Base-by-base conservation (phyloP, 2,797 vertebrate species). In the Cheirogaleus major region DNA sequence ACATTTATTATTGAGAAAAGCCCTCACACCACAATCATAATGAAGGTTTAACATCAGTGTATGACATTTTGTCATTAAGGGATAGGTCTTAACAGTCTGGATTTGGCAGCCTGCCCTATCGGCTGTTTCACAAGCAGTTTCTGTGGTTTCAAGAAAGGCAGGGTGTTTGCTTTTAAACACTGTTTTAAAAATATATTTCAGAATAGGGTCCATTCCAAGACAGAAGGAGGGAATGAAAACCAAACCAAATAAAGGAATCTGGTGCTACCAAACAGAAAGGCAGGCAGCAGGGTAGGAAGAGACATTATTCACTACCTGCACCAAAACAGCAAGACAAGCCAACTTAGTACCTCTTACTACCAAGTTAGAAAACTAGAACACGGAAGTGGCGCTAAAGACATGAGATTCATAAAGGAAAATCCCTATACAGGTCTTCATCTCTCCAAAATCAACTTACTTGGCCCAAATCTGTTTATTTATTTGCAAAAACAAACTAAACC, bases 131-230 rank as follows among this genome's bases (percentile, higher is more conserved):
- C 91, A 90, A 96, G 96, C 91, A 96, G 93, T 92, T 93, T 96
- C 97, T 97, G 97, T 91, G 84, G 91, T 97, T 97, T 97, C 90
- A 89, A 92, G 95, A 85, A 94, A 97, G 96, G 95, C 87, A 95
- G 95, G 32, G 84, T 93, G 81, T 96, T 97, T 96, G 97, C 92
- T 96, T 97, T 97, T 94, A 97, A 96, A 97, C 57, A 93, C 27
- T 92, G 45, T 93, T 96, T 97, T 89, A 94, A 95, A 97, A 93
- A 93, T 97, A 41, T 75, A 97, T 93, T 97, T 95, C 89, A 85
- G 96, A 96, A 97, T 23, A 91, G 85, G 82, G 87, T 92, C 61
- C 61, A 95, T 92, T 94, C 89, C 84, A 93, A 92, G 83, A 61
- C 67, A 97, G 88, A 80, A 97, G 85, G 91, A 91, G n/a, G 50